Evolutionary conservation across 2,797 vertebrate species (phyloP).

Genomic region (Varecia variegata): DNA sequence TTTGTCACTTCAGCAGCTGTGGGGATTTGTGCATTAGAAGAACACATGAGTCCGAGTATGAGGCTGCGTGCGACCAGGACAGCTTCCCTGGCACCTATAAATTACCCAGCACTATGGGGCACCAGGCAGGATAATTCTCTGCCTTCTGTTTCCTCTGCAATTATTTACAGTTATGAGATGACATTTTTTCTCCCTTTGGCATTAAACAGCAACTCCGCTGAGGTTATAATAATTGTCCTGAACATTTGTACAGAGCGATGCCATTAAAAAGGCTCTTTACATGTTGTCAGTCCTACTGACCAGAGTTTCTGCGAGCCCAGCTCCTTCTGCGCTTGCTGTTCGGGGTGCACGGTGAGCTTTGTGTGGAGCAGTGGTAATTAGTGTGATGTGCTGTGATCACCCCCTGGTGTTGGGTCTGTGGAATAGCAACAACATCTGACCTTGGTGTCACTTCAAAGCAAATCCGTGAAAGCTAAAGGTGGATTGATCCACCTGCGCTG

Average conservation of each 20-base stretch:
- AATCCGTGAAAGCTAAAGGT: neutral
- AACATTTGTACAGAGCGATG: neutral
- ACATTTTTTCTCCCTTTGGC: neutral
- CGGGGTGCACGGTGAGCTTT: fast-evolving
- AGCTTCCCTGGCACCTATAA: neutral
- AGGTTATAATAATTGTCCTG: neutral
- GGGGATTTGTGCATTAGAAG: neutral
- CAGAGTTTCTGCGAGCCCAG: neutral
- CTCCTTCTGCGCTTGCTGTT: neutral
- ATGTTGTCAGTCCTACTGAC: neutral
- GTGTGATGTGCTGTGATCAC: slow-evolving; percentile 13
- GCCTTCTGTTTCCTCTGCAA: neutral
- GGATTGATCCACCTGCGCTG: neutral
- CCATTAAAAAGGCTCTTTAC: neutral
- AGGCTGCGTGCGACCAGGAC: neutral
- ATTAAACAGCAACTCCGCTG: neutral
- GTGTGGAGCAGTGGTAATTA: neutral
- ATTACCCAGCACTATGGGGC: neutral
- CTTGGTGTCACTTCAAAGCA: neutral
- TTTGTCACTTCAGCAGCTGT: neutral
- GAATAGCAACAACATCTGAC: slow-evolving; percentile 24
- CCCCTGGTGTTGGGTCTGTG: slow-evolving; percentile 25
- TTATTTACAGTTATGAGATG: neutral
- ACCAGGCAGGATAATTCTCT: neutral
- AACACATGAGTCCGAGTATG: neutral